Base-by-base conservation (phyloP, 2,888 invertebrate genomes). In the Altica lythri region DNA sequence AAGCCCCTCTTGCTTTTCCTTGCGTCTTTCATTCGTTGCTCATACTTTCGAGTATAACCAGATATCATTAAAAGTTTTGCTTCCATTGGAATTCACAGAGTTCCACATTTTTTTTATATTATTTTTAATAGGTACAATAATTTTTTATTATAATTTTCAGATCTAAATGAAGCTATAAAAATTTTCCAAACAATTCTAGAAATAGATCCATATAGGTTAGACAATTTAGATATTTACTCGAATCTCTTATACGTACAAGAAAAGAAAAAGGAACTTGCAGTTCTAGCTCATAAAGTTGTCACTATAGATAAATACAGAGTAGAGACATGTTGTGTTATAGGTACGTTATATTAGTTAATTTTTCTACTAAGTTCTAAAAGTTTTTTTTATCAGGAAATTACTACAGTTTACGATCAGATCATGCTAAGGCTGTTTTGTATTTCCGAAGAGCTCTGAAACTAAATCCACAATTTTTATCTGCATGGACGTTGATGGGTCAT, bases 401-500 rank as follows among this genome's bases (percentile, higher is more conserved):
- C 77, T 97, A 97, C 78, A 95, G 96, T 77, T 84, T 97, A 72
- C 82, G 95, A 60, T 88, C 91, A 55, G 95, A 98, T 74, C 98
- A 98, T 78, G 93, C 95, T 71, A 96, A 96, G 76, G 96, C 99
- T n/a, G 93, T 97, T 6, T 81, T 94, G 66, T 97, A 97, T 77
- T 97, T 99, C 74, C 95, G 96, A 75, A 82, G 97, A 65, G 97
- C 97, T 0, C 76, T 98, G 10, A 91, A 93, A 73, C 78, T 98
- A 4, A 95, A 96, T 79, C 95, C 96, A 0, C 89, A 92, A 69
- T 96, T 96, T 75, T 78, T 95, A 40, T 92, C 95, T 0, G 97
- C 95, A 0, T 99, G 97, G 97, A 97, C 96, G 1, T 80, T 99
- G 34, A 93, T 99, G 86, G 99, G 99, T 0, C 99, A 99, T 73